Evolutionary conservation across 2,113 vertebrate species (phyloP), one percentile per base, ranked within the genome.

Genomic region (Tiliqua scincoides): DNA sequence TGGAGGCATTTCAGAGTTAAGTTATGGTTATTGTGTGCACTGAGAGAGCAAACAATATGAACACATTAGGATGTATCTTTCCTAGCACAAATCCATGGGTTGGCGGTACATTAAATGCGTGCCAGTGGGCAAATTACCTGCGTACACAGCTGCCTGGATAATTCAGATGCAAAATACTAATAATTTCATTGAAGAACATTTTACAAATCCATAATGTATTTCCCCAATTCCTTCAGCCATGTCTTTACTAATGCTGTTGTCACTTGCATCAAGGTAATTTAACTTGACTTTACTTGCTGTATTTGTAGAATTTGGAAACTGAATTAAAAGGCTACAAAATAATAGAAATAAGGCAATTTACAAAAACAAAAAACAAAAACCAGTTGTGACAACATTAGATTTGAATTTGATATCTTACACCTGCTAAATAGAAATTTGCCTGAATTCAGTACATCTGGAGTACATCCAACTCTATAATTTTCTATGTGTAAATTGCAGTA

Each of bases 1-100:
- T 92, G 86, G 43, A 83, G 85, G 86, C 89, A 86, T 86, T 77
- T 89, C 86, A 90, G 90, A 65, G 70, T 79, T 82, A 70, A 84
- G 79, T 1, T 0, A 1, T 0, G 0, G 35, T 73, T 85, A 77
- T 83, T 93, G 20, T n/a, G 52, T 80, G 52, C 35, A 57, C n/a
- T 63, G 52, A 86, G 48, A 65, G 23, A 62, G n/a, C 78, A 74
- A 86, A 37, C 85, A 65, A 52, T n/a, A 57, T 86, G 57, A 63
- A 86, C 80, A 54, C 57, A 54, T 63, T 35, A 25, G 40, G 61
- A 81, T 65, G 59, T 40, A 74, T 62, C 17, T 43, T 74, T 11
- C 57, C 59, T 65, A 81, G 68, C 37, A 86, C 27, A 79, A 79
- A 80, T 73, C 68, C 30, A 79, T 72, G 35, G 77, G 76, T 48